Evolutionary conservation across 2,797 vertebrate species (phyloP).

Genomic region (Sitta carolinensis): DNA sequence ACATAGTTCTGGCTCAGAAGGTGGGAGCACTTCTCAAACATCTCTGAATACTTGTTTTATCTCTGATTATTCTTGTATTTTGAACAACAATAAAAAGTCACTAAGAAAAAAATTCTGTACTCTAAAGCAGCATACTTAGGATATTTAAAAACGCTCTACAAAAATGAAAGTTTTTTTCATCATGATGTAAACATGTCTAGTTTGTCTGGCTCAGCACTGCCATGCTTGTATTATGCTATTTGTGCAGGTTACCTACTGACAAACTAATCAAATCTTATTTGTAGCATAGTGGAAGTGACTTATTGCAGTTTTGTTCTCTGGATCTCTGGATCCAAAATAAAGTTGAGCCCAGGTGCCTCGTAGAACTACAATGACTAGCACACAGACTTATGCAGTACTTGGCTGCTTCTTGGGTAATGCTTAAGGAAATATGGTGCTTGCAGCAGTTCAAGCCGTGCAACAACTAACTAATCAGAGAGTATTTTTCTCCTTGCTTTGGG

Average conservation of each 20-base stretch:
- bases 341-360: rapidly evolving
- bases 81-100: not conserved
- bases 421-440: not conserved
- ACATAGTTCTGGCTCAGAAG: not conserved
- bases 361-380: rapidly evolving
- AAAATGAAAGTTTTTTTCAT: not conserved
- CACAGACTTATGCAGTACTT: not conserved
- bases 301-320: not conserved
- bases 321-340: not conserved
- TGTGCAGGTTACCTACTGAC: not conserved
- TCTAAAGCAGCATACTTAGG: not conserved
- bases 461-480: not conserved
- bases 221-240: not conserved
- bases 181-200: rapidly evolving
- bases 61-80: not conserved
- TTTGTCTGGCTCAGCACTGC: not conserved
- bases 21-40: not conserved
- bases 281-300: not conserved
- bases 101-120: not conserved
- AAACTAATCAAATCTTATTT: not conserved
- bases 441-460: not conserved
- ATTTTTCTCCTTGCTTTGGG: not conserved
- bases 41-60: not conserved
- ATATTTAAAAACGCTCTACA: not conserved
- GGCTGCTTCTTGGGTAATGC: not conserved